Evolutionary conservation across 1,140 invertebrate genomes (phyloP).

Genomic region (Philaenus spumarius): DNA sequence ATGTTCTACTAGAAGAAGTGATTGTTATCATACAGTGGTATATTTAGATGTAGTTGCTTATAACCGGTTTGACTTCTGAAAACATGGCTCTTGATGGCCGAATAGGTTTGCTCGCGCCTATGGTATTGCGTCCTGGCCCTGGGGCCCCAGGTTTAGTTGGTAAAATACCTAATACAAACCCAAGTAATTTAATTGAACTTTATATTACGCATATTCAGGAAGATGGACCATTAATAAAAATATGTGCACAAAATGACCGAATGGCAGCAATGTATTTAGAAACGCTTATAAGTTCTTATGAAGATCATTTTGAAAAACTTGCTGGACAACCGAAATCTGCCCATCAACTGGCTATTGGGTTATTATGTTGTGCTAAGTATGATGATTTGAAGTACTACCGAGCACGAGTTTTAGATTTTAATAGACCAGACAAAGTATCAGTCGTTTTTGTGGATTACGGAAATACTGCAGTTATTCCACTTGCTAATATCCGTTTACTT

Average conservation of each 20-base stretch:
- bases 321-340: conserved; percentile 32
- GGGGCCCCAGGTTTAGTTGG: no score
- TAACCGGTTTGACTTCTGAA: no score
- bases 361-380: conserved; percentile 56
- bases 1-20: no score
- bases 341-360: conserved; percentile 40
- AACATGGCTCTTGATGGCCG: no score
- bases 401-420: conserved; percentile 48
- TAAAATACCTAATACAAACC: no score
- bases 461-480: conserved; percentile 48
- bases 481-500: conserved; percentile 47
- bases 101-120: no score
- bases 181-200: neutral
- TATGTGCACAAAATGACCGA: conserved; percentile 57
- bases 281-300: conserved; percentile 42
- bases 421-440: conserved; percentile 22
- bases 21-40: no score
- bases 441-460: conserved; percentile 67
- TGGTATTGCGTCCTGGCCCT: no score
- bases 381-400: conserved; percentile 55
- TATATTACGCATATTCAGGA: conserved; percentile 52
- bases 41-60: no score
- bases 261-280: conserved; percentile 47
- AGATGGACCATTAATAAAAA: conserved; percentile 54
- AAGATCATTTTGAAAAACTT: conserved; percentile 42